These are phyloP conservation scores for Chymomyza fuscimana DNA, from an alignment of 2,888 invertebrate genomes.

Conservation along the genomic window DNA sequence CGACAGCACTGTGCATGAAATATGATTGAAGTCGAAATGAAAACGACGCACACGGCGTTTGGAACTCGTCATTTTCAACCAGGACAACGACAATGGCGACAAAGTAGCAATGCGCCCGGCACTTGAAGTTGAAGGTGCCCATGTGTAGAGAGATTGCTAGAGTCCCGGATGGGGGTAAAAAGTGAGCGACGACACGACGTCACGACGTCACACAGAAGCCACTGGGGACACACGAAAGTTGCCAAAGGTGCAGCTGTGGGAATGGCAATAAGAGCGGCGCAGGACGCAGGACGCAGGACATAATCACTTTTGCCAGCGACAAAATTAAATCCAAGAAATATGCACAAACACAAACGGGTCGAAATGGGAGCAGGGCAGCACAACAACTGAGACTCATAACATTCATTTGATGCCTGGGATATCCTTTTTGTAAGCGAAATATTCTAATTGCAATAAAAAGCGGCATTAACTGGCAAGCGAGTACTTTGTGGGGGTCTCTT, in stretches of 20 bases:
- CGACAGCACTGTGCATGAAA: conserved; percentile 50
- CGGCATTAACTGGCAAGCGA: conserved; percentile 49
- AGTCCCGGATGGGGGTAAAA: not conserved
- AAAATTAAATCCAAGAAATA: conserved; percentile 71
- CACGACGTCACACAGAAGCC: conserved; percentile 17
- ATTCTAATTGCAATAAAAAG: conserved; percentile 74
- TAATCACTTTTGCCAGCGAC: conserved; percentile 65
- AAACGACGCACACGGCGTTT: conserved; percentile 30
- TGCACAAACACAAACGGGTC: conserved; percentile 57
- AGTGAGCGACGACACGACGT: conserved; percentile 8
- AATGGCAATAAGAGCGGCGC: not conserved
- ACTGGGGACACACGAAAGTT: conserved; percentile 33
- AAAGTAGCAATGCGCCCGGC: conserved; percentile 22
- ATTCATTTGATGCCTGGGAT: conserved; percentile 15
- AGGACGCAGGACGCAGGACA: conserved; percentile 31
- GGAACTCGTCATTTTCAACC: conserved; percentile 9
- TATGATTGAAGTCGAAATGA: conserved; percentile 72
- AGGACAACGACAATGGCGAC: conserved; percentile 14
- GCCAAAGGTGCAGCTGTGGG: conserved; percentile 25
- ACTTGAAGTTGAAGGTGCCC: conserved; percentile 46
- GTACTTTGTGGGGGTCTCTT: not conserved
- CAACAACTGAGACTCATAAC: not conserved
- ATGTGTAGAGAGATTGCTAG: conserved; percentile 49
- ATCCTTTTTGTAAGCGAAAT: conserved; percentile 46
- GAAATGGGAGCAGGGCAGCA: conserved; percentile 7